Evolutionary conservation across 2,888 invertebrate genomes (phyloP), one percentile per base, ranked within the genome.

Genomic region (Eremobia ochroleuca): DNA sequence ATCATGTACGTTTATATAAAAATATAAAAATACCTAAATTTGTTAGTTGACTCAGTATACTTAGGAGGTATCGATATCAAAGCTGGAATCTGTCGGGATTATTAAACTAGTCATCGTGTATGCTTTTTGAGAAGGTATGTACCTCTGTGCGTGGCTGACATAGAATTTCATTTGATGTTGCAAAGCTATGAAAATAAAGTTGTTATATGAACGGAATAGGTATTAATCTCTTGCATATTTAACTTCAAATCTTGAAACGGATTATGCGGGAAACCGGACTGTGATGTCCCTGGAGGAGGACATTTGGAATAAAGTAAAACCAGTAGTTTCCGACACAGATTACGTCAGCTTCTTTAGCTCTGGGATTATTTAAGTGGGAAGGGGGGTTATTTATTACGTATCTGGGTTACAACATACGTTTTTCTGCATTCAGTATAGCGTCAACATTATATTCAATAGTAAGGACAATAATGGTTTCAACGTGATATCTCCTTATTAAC

Each of bases 121-220:
- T 52, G 59, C n/a, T 69, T 77, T 75, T 76, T 67, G 61, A 67
- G 6, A 31, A 65, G 28, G 28, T 58, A 15, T 13, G 15, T 58
- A 37, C 40, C 25, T n/a, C 65, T 28, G 34, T 68, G 25, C 31
- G 25, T 68, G 28, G 28, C 31, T 65, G 69, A 37, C 59, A 52
- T 68, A 40, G n/a, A 73, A 76, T 80, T 76, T 76, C 37, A 79
- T 83, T 75, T 75, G 58, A 79, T 73, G 43, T 79, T 75, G 64
- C 72, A 75, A 34, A 66, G 52, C 55, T 59, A 64, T n/a, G 31
- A 31, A 49, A 58, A 59, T 71, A 73, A 58, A 76, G 68, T 71
- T 62, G 28, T 69, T 66, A 66, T 76, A 37, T 34, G 52, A 67
- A 68, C 21, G 34, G 52, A 58, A 71, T 83, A n/a, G n/a, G n/a